These are phyloP conservation scores for Cyphomyrus discorhynchus DNA, from an alignment of 2,113 vertebrate species.

Conservation along the genomic window DNA sequence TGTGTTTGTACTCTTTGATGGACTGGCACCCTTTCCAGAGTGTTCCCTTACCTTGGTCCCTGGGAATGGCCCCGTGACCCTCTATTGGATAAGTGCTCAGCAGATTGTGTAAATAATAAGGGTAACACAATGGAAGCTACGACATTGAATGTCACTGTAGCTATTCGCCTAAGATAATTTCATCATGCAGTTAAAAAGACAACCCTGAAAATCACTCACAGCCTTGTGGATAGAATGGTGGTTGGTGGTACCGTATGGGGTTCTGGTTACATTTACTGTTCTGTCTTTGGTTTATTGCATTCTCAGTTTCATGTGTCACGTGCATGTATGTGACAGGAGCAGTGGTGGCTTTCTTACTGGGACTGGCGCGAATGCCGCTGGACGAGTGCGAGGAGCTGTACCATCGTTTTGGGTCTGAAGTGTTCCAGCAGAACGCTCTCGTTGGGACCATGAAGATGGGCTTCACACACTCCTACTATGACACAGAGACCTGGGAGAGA, in stretches of 20 bases:
- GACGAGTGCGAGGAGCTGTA: constrained; percentile 63
- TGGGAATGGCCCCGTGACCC: background rate
- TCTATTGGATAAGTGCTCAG: background rate
- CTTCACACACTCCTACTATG: constrained; percentile 64
- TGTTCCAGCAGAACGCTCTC: constrained; percentile 60
- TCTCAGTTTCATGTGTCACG: background rate
- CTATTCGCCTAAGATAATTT: background rate
- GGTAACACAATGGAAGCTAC: background rate
- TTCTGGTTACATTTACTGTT: background rate
- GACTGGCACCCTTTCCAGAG: background rate
- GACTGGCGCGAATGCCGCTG: constrained; percentile 52
- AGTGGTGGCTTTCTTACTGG: constrained; percentile 60
- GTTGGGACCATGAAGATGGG: constrained; percentile 64
- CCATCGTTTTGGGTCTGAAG: constrained; percentile 56
- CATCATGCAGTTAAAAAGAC: background rate
- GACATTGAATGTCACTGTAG: background rate
- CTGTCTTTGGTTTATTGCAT: background rate
- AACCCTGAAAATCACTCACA: background rate
- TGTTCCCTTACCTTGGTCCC: background rate
- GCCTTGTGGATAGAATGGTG: background rate
- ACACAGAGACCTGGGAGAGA: constrained; percentile 59
- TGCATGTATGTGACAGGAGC: constrained; percentile 42
- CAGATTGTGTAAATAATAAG: background rate
- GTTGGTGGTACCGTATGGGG: background rate
- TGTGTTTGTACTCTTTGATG: background rate